Evolutionary conservation across 2,113 vertebrate genomes (phyloP), one percentile per base, ranked within the genome.

Genomic region (Grallaria varia): DNA sequence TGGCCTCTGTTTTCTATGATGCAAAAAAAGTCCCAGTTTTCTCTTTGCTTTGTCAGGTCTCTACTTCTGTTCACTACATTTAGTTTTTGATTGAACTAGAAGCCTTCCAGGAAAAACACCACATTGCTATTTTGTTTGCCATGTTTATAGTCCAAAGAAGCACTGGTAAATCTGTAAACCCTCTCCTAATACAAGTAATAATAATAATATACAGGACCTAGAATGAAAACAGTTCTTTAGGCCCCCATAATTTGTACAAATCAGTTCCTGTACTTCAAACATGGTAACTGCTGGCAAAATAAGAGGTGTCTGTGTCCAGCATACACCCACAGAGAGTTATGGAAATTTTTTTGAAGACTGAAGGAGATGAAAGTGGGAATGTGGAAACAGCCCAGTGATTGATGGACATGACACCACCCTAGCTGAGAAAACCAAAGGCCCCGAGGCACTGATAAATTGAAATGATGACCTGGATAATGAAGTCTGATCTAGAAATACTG

Each of bases 401-500:
- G 97, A 97, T 95, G 84, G 87, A 91, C 84, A 39, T 66, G 89
- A 87, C 79, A 90, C 92, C 78, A 69, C 68, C 89, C 75, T 93
- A 77, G 64, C 94, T 89, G 92, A 89, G 87, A 93, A 93, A 87
- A 90, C 52, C 78, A 71, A 80, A 87, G 80, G 87, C 91, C 94
- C 68, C 50, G 83, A 91, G 97, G 95, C 86, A 75, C 55, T 94
- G 92, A 94, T 96, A 95, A 96, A 97, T 95, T 96, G 95, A 96
- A 96, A 94, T 93, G 94, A 96, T 95, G 95, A 84, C 93, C 94
- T 97, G 90, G 94, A 83, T 96, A 92, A 96, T 86, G 93, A 96
- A 93, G 90, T 94, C 77, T 95, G 91, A 93, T 94, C 89, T 89
- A 92, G 96, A 97, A 97, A 93, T 96, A 95, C 14, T 3, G 14